Percentiles rank a stretch among this genome's conserved stretches.
phyloP scores from a whole-genome alignment of 2,888 invertebrate genomes.

The Caenorhabditis doughertyi region DNA sequence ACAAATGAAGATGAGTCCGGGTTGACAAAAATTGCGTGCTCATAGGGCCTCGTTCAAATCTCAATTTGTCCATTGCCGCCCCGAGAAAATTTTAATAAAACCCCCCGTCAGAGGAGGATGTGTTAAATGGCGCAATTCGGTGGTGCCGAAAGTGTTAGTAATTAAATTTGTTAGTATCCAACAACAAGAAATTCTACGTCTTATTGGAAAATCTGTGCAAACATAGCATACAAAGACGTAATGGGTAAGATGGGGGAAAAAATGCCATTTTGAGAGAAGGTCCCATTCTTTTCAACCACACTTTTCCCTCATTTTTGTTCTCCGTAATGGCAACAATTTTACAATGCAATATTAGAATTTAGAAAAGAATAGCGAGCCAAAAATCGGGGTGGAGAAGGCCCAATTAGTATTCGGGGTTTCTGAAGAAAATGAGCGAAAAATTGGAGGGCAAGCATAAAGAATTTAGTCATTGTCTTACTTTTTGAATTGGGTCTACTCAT shows the following conservation, averaged over 20 bases:
- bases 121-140: slow-evolving; percentile 72
- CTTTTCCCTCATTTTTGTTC: slow-evolving; percentile 8
- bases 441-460: slow-evolving; percentile 12
- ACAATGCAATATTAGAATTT: slow-evolving; percentile 18
- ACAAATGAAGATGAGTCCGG: slow-evolving; percentile 36
- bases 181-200: slow-evolving; percentile 53
- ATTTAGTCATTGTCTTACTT: slow-evolving; percentile 57
- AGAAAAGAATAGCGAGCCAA: slow-evolving; percentile 11
- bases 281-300: not conserved
- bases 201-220: slow-evolving; percentile 68
- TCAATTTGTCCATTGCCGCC: slow-evolving; percentile 45
- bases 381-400: slow-evolving; percentile 38
- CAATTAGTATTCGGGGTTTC: slow-evolving; percentile 28
- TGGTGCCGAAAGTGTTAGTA: slow-evolving; percentile 69
- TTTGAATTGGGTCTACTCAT: slow-evolving; percentile 42
- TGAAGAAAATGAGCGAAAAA: slow-evolving; percentile 29
- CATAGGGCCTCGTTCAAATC: slow-evolving; percentile 60
- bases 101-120: slow-evolving; percentile 57
- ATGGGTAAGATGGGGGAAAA: slow-evolving; percentile 1
- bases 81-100: slow-evolving; percentile 66
- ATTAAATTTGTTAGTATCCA: slow-evolving; percentile 72
- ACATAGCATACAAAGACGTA: slow-evolving; percentile 31
- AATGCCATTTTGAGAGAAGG: slow-evolving; percentile 32
- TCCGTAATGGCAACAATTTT: slow-evolving; percentile 50
- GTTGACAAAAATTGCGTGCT: slow-evolving; percentile 53